Evolutionary conservation across 2,797 vertebrate genomes (phyloP), one percentile per base, ranked within the genome.

Genomic region (Glossophaga mutica): DNA sequence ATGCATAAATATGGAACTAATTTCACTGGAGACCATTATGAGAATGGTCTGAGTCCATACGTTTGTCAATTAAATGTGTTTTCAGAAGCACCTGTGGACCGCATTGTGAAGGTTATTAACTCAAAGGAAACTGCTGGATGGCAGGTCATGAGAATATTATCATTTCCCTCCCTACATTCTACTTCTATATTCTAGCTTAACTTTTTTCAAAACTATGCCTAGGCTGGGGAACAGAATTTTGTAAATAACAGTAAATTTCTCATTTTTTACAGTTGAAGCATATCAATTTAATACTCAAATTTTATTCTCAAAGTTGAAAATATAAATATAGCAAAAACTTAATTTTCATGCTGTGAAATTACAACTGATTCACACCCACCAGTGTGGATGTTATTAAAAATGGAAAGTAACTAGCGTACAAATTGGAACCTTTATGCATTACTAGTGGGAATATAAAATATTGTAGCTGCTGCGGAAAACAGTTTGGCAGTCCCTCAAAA

Each of bases 1-100:
- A 97, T 90, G 26, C 52, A 96, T 87, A 97, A 97, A 90, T 90
- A 95, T 95, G 84, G 77, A 92, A 84, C 42, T 81, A 89, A 46
- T 96, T 95, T 97, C 88, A 71, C n/a, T 83, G 52, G 42, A 52
- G 18, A 93, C 89, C 62, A 94, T 94, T 95, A 86, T 50, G 59
- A 94, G 73, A 93, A 87, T 79, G 29, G 39, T 65, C 76, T 68
- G 73, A 6, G 37, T 90, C 82, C 65, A 19, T 62, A 62, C 67
- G 46, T 68, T 93, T 92, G 34, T 97, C 87, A 91, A 79, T 94
- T 87, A 88, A 94, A 89, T 93, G 87, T 46, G 44, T 88, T 94
- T 96, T 95, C 86, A 94, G 62, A 94, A 94, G 74, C 12, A 10
- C 55, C 50, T 3, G 6, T 90, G 59, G 68, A 88, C 26, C n/a